Conservation (phyloP, 2,888 invertebrate genomes). For the Erebia epiphron region DNA sequence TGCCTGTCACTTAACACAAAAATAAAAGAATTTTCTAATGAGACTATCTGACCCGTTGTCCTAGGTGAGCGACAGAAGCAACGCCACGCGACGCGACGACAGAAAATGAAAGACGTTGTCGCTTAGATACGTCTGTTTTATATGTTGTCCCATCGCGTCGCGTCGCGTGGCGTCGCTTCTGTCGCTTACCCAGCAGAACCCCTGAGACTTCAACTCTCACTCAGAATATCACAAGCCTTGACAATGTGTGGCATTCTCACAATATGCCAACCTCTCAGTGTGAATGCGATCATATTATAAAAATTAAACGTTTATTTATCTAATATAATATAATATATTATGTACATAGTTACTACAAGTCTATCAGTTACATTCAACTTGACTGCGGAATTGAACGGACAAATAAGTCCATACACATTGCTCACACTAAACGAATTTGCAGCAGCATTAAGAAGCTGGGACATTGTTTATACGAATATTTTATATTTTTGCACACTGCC, state of each 20-base stretch:
- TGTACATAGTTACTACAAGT: neutral
- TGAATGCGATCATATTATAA: neutral
- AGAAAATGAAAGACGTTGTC: too few species aligned
- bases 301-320: constrained; percentile 1
- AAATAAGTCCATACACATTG: neutral
- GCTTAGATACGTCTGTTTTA: too few species aligned
- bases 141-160: too few species aligned
- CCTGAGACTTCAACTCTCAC: neutral
- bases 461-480: too few species aligned
- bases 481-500: too few species aligned
- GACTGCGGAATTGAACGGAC: neutral
- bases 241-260: neutral
- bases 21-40: neutral
- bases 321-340: constrained; percentile 1
- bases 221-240: neutral
- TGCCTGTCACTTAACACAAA: neutral
- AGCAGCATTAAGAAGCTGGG: neutral
- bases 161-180: too few species aligned
- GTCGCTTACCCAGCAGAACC: too few species aligned
- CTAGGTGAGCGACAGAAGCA: too few species aligned
- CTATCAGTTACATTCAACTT: neutral
- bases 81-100: too few species aligned
- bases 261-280: neutral
- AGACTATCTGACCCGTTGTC: too few species aligned
- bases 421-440: neutral